These are phyloP conservation scores for Anisognathus igniventris DNA, from an alignment of 2,797 vertebrate species.

Conservation along the genomic window DNA sequence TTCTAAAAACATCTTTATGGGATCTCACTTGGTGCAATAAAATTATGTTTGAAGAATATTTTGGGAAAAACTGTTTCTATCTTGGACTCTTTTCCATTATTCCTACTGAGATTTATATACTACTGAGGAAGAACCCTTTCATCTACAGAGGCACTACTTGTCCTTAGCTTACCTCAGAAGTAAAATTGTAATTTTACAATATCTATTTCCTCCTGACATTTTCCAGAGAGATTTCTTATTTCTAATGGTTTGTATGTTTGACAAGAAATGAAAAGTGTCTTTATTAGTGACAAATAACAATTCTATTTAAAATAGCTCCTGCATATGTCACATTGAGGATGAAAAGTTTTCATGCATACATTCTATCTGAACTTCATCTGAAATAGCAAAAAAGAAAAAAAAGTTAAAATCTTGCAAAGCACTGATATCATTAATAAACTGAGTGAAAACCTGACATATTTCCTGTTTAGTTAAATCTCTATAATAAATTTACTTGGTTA, in stretches of 20 bases:
- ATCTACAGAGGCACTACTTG: neutral
- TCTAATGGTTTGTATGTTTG: neutral
- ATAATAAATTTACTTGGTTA: neutral
- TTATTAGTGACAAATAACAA: neutral
- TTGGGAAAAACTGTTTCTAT: neutral
- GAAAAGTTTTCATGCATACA: neutral
- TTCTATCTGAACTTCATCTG: neutral
- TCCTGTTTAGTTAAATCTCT: neutral
- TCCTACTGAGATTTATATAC: neutral
- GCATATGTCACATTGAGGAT: neutral
- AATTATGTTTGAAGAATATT: neutral
- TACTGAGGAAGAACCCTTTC: neutral
- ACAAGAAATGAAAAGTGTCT: neutral
- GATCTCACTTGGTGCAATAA: neutral
- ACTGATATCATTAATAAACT: neutral
- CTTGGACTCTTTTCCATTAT: neutral
- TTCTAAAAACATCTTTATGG: neutral
- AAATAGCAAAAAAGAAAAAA: neutral
- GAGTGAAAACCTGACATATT: neutral
- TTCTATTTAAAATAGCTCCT: neutral
- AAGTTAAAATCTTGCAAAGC: neutral
- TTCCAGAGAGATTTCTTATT: neutral
- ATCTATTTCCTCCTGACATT: neutral
- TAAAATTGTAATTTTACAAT: neutral
- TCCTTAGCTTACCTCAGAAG: neutral